Evolutionary conservation across 2,113 vertebrate genomes (phyloP), one percentile per base, ranked within the genome.

Genomic region (Alaudala cheleensis): DNA sequence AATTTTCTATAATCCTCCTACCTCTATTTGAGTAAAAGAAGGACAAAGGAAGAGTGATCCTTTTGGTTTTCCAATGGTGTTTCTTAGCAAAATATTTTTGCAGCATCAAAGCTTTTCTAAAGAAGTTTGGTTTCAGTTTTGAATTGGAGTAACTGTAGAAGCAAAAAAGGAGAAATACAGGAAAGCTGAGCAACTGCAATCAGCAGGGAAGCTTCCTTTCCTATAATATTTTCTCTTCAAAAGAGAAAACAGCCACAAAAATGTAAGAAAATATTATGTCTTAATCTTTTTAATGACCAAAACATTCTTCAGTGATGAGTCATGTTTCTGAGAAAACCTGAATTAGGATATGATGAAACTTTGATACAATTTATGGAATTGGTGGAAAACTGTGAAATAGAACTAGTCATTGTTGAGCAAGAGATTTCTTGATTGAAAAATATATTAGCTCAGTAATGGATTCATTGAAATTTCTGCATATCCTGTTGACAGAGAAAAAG

Each of bases 181-280:
- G 80, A 96, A 92, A 92, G 47, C 28, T 37, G 53, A 92, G 31
- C 39, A 83, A 90, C 24, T n/a, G 26, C 14, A 92, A 74, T 71
- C 82, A 77, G 56, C 71, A 81, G 58, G 80, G 62, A 90, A 90
- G 18, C 51, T 91, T 95, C 79, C 65, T 88, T 54, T 91, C 79
- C 50, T 37, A 58, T 20, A 93, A 85, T 82, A 86, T 86, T 82
- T 97, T 82, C 62, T 73, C 39, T 88, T 58, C 47, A 73, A 78
- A 90, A 93, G 47, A 83, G 58, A 95, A 95, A 96, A 90, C 29
- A 88, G 28, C 76, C 88, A 86, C 86, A 96, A 95, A 96, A 95
- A 95, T 92, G 88, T 90, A 86, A 92, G 80, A 96, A 95, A 97
- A 95, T 83, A 92, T 90, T 95, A 44, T 92, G 58, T 88, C 67